phyloP scores from a whole-genome alignment of 2,113 vertebrate species.

The Lanius ludovicianus region DNA sequence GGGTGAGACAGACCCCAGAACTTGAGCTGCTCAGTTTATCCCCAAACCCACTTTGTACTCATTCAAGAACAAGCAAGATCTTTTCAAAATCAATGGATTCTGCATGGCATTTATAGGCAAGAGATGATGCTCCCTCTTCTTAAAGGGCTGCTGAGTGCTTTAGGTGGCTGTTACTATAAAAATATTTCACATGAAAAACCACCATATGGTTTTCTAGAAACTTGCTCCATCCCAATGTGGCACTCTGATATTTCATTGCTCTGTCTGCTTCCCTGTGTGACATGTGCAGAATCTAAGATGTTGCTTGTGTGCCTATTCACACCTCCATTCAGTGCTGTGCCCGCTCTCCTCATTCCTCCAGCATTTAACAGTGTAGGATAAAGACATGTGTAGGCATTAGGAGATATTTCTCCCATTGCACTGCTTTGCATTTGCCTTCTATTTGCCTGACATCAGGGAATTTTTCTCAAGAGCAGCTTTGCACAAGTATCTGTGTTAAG shows the following conservation, averaged over 20 bases:
- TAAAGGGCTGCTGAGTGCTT: not conserved
- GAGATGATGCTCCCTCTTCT: not conserved
- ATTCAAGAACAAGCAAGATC: not conserved
- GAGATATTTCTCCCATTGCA: not conserved
- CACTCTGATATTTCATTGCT: not conserved
- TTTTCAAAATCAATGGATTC: not conserved
- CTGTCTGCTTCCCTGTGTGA: not conserved
- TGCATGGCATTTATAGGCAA: not conserved
- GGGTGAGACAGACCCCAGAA: not conserved
- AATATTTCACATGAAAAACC: not conserved
- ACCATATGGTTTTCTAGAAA: not conserved
- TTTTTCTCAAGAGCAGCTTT: not conserved
- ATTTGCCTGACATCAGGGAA: not conserved
- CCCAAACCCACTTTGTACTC: not conserved
- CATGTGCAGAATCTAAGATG: not conserved
- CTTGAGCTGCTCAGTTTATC: not conserved
- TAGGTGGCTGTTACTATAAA: not conserved
- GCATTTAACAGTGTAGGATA: not conserved
- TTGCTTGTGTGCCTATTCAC: not conserved
- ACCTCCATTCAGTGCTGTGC: not conserved
- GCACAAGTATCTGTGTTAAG: not conserved
- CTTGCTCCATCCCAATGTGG: not conserved
- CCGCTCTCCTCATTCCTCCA: not conserved
- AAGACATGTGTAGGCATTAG: accelerated
- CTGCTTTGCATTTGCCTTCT: not conserved